These are phyloP conservation scores for Dromius quadrimaculatus DNA, from an alignment of 2,888 invertebrate species.

Conservation along the genomic window DNA sequence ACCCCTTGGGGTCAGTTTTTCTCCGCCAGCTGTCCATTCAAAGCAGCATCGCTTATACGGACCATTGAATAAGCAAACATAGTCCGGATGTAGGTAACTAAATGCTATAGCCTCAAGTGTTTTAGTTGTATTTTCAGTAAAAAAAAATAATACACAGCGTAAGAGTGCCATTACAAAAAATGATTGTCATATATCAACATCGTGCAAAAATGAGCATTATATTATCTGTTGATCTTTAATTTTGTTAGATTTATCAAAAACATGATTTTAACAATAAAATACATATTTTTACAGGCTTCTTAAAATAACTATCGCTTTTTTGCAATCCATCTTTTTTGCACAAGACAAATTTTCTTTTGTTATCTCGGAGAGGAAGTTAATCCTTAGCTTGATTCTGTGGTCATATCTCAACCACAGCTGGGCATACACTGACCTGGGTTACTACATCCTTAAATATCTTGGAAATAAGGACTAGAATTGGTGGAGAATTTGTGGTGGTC, in stretches of 20 bases:
- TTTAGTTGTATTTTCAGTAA: slow-evolving; percentile 4
- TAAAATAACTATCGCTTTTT: slow-evolving; percentile 19
- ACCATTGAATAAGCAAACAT: slow-evolving; percentile 39
- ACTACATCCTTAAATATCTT: neutral
- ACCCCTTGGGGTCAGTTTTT: slow-evolving; percentile 37
- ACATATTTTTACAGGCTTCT: slow-evolving; percentile 18
- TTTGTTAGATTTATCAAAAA: slow-evolving; percentile 7
- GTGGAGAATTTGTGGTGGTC: neutral
- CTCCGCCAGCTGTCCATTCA: slow-evolving; percentile 12
- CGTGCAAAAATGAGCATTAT: too few species aligned
- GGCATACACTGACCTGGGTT: slow-evolving; percentile 56
- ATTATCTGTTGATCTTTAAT: too few species aligned
- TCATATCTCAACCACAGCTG: slow-evolving; percentile 57
- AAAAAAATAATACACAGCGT: slow-evolving; percentile 24
- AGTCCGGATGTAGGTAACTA: slow-evolving; percentile 27
- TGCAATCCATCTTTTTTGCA: slow-evolving; percentile 22
- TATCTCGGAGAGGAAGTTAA: slow-evolving; percentile 49
- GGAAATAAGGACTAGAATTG: slow-evolving; percentile 11
- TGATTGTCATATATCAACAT: too few species aligned
- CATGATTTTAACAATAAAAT: slow-evolving; percentile 17
- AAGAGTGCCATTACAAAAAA: too few species aligned
- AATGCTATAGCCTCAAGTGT: slow-evolving; percentile 18
- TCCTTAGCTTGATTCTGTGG: slow-evolving; percentile 56
- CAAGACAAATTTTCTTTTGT: slow-evolving; percentile 23
- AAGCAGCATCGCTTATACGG: slow-evolving; percentile 13